A percentile compares a stretch with the other conserved stretches of the same genome.
Conservation (phyloP, 2,888 invertebrate genomes). For the Phragmatobia fuliginosa region DNA sequence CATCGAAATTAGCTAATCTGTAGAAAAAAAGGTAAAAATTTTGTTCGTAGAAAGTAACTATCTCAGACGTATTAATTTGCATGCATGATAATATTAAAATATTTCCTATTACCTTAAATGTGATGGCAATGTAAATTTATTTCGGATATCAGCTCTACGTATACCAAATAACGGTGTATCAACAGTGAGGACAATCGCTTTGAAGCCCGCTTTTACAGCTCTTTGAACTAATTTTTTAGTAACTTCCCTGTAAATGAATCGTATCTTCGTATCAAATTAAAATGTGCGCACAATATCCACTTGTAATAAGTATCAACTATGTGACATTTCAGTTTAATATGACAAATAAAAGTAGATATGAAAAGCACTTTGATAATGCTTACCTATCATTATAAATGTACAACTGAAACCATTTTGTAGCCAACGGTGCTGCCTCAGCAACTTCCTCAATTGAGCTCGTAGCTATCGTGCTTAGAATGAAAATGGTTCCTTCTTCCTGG, state of each 20-base stretch:
- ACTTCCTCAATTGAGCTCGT: slow-evolving; percentile 96
- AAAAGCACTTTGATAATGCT: background rate
- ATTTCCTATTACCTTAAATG: slow-evolving; percentile 88
- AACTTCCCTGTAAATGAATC: slow-evolving; percentile 82
- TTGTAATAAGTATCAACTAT: too few relatives aligned
- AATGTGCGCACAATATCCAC: slow-evolving; percentile 3
- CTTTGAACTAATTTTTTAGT: slow-evolving; percentile 90
- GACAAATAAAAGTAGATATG: background rate
- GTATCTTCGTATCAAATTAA: background rate
- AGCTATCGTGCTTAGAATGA: slow-evolving; percentile 94
- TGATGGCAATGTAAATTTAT: slow-evolving; percentile 93
- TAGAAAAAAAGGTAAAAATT: slow-evolving; percentile 6
- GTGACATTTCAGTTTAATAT: background rate
- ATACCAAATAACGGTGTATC: slow-evolving; percentile 96
- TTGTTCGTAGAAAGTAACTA: background rate
- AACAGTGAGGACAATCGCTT: slow-evolving; percentile 94
- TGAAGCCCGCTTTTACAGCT: slow-evolving; percentile 94
- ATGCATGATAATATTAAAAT: background rate
- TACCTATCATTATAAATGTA: slow-evolving; percentile 95
- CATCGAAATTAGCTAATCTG: slow-evolving; percentile 94
- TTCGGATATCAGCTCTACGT: slow-evolving; percentile 92
- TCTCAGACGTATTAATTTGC: background rate
- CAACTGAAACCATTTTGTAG: slow-evolving; percentile 95
- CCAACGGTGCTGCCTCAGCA: slow-evolving; percentile 90
- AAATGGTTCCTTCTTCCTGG: slow-evolving; percentile 91